These are phyloP conservation scores for Heliconius hermathena DNA, from an alignment of 1,140 invertebrate genomes.

Conservation along the genomic window DNA sequence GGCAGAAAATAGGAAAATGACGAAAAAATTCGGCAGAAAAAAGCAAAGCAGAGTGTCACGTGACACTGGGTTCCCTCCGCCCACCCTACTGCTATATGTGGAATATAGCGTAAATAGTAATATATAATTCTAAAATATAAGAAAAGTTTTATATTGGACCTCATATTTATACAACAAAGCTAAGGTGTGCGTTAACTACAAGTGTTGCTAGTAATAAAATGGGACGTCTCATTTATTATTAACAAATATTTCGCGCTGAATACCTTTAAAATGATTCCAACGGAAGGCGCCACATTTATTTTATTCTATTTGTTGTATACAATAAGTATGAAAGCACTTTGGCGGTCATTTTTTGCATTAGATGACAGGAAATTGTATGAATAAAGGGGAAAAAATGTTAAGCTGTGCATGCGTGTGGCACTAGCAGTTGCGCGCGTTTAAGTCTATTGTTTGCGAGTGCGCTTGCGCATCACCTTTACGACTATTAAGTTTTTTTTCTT, in stretches of 20 bases:
- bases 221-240: slow-evolving; percentile 80
- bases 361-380: slow-evolving; percentile 65
- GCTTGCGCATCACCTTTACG: slow-evolving; percentile 47
- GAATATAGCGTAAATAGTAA: no score
- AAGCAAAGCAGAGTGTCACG: no score
- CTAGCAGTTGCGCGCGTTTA: slow-evolving; percentile 58
- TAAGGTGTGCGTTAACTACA: slow-evolving; percentile 57
- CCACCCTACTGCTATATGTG: no score
- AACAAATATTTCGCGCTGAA: slow-evolving; percentile 77
- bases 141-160: slow-evolving; percentile 33
- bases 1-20: no score
- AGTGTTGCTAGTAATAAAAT: slow-evolving; percentile 74
- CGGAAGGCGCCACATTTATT: slow-evolving; percentile 75
- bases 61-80: no score
- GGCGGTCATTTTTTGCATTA: slow-evolving; percentile 53
- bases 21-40: no score
- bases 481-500: slow-evolving; percentile 16
- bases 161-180: slow-evolving; percentile 59
- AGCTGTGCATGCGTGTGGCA: slow-evolving; percentile 26
- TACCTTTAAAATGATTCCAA: slow-evolving; percentile 59
- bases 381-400: slow-evolving; percentile 40
- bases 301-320: slow-evolving; percentile 63
- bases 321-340: slow-evolving; percentile 51
- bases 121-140: no score
- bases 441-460: slow-evolving; percentile 65